These are phyloP conservation scores for Lichenostomus cassidix DNA, from an alignment of 2,113 vertebrate species.

Conservation along the genomic window DNA sequence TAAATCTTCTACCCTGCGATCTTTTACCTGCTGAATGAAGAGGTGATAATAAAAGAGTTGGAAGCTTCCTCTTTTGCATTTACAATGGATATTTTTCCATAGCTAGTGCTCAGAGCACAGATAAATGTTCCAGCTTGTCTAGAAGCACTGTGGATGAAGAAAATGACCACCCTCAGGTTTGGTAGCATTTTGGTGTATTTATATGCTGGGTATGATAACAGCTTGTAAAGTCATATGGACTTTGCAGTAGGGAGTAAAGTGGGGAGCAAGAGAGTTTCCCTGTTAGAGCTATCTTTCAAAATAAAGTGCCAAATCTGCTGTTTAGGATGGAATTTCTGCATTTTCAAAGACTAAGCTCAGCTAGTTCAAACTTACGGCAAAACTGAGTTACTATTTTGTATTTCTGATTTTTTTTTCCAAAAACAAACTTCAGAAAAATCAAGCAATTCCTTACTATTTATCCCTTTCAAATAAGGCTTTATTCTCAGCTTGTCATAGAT, in stretches of 20 bases:
- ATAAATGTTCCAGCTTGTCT: background rate
- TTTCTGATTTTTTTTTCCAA: background rate
- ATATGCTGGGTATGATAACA: background rate
- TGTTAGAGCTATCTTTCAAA: background rate
- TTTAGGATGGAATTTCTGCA: rapidly evolving
- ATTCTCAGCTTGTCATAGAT: background rate
- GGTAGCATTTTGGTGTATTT: background rate
- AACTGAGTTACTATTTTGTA: background rate
- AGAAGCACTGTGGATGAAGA: background rate
- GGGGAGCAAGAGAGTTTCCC: background rate
- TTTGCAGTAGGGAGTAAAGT: background rate
- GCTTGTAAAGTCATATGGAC: background rate
- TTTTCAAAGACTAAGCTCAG: background rate
- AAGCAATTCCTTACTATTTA: background rate
- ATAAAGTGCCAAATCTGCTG: background rate
- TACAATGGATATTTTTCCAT: background rate
- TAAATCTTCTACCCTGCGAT: background rate
- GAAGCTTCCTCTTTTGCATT: background rate
- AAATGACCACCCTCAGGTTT: background rate
- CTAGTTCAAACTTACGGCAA: background rate
- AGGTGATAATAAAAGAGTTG: background rate
- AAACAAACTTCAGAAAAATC: background rate
- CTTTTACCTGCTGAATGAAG: background rate
- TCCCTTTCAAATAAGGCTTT: background rate
- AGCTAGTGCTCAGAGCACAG: background rate